Conservation (phyloP, 2,888 invertebrate species). For the Nemotelus pantherinus region DNA sequence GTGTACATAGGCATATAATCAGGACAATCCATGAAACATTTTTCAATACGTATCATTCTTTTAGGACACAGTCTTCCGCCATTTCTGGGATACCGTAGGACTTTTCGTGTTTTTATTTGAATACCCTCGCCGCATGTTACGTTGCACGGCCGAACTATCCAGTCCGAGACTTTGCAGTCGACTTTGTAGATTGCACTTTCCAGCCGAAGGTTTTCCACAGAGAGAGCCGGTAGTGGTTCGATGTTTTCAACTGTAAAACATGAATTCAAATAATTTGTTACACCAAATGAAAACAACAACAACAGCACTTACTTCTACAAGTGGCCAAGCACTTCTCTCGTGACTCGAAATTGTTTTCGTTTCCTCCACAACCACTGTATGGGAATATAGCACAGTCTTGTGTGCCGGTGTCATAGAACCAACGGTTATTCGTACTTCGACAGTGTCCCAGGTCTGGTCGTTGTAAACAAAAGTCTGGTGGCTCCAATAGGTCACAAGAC, state of each 20-base stretch:
- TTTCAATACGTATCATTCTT: slow-evolving; percentile 63
- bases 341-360: slow-evolving; percentile 85
- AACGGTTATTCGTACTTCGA: slow-evolving; percentile 78
- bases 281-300: background rate
- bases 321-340: slow-evolving; percentile 75
- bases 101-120: slow-evolving; percentile 65
- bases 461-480: slow-evolving; percentile 59
- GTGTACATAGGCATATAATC: slow-evolving; percentile 49
- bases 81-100: slow-evolving; percentile 65
- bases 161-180: slow-evolving; percentile 67
- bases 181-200: slow-evolving; percentile 54
- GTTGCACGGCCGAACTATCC: slow-evolving; percentile 66
- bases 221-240: slow-evolving; percentile 48
- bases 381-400: slow-evolving; percentile 86
- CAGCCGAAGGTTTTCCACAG: slow-evolving; percentile 54
- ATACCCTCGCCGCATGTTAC: slow-evolving; percentile 67
- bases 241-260: slow-evolving; percentile 26
- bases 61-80: slow-evolving; percentile 68
- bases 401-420: slow-evolving; percentile 81
- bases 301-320: slow-evolving; percentile 65
- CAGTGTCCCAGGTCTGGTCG: slow-evolving; percentile 76
- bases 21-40: slow-evolving; percentile 60
- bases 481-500: slow-evolving; percentile 45
- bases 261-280: background rate
- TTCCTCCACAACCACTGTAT: slow-evolving; percentile 85